Evolutionary conservation across 2,888 invertebrate species (phyloP), one percentile per base, ranked within the genome.

Genomic region (Tinea pellionella): DNA sequence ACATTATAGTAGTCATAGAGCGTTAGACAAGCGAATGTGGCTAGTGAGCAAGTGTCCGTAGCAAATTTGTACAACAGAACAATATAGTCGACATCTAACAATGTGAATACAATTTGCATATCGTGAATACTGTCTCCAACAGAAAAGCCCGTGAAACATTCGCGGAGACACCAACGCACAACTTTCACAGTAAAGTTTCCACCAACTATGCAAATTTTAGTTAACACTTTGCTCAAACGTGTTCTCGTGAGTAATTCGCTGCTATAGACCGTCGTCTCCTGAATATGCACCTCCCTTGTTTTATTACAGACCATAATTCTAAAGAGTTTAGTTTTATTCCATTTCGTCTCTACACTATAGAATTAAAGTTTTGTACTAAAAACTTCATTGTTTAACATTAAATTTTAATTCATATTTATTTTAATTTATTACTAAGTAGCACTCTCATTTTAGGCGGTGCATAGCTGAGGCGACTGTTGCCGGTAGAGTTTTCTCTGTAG

Each of bases 121-220:
- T 57, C 32, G 57, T 57, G 57, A 57, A 57, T 32, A 57, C 32
- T 57, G 57, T 57, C 57, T 57, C 57, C 32, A 15, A n/a, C 57
- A 15, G 57, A 57, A 57, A 57, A 57, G n/a, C 57, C 32, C 32
- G 32, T 57, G 32, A 57, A 57, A 57, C 57, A 57, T 57, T 57
- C 32, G 62, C 65, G 68, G 67, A 68, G 59, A 70, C 69, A 71
- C 69, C 72, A 73, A 74, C 69, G 72, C 71, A 63, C 67, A 67
- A 59, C 59, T 59, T 59, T 47, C 59, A 32, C 63, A 69, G 63
- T 63, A 64, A 76, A 80, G 73, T 79, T 77, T 63, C 68, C 68
- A 73, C 73, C 66, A 78, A 79, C 78, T 79, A 78, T 80, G 79
- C 74, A 80, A 79, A 80, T 80, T 78, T 77, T 72, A 75, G 73